Conservation (phyloP, 1,140 invertebrate species). For the Drosophila ogumai region DNA sequence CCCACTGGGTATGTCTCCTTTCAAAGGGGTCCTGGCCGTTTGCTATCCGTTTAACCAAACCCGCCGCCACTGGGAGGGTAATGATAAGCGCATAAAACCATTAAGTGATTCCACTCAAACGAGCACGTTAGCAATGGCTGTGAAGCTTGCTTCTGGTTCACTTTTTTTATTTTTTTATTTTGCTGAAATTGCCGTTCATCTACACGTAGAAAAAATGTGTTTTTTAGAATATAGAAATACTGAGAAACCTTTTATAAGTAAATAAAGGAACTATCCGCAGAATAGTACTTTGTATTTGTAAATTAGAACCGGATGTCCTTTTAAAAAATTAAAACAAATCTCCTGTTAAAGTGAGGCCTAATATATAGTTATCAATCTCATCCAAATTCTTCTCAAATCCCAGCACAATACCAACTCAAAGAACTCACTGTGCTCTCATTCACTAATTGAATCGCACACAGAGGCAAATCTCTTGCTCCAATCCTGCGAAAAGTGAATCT, state of each 20-base stretch:
- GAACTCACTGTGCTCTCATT: conserved; percentile 18
- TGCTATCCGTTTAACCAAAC: conserved; percentile 37
- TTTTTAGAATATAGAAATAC: neutral
- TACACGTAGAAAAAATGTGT: conserved; percentile 13
- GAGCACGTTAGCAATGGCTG: conserved; percentile 74
- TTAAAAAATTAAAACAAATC: neutral
- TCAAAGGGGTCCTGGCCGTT: conserved; percentile 19
- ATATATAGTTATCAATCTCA: neutral
- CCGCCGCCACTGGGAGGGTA: conserved; percentile 56
- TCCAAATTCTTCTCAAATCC: too few relatives aligned
- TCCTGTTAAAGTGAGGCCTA: too few relatives aligned
- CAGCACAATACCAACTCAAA: conserved; percentile 1
- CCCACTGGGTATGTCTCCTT: neutral
- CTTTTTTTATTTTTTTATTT: conserved; percentile 7
- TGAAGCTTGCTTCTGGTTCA: conserved; percentile 12
- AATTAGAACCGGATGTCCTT: too few relatives aligned
- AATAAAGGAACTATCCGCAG: neutral
- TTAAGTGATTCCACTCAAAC: conserved; percentile 82
- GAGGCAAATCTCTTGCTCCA: neutral
- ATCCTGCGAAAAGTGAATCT: conserved; percentile 38
- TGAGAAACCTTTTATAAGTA: neutral
- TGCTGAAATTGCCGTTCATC: conserved; percentile 8
- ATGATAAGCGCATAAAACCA: conserved; percentile 83
- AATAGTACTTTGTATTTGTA: neutral
- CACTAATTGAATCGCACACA: conserved; percentile 62